phyloP scores from a whole-genome alignment of 2,797 vertebrate species.

The Bufotes viridis region DNA sequence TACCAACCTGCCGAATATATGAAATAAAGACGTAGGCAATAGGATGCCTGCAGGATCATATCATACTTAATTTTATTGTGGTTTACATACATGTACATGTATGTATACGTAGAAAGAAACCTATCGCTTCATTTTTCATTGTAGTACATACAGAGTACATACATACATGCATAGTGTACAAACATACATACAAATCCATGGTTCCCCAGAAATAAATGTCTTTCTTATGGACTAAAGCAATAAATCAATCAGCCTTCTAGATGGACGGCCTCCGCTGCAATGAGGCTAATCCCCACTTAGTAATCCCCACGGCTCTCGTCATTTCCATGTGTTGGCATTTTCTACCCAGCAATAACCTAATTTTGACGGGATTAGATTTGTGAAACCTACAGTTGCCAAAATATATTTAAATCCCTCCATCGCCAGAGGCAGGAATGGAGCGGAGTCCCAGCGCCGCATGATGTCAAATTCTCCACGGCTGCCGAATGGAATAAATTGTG shows the following conservation, averaged over 20 bases:
- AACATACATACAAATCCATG: no score
- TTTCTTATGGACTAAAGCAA: background rate
- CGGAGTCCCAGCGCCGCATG: background rate
- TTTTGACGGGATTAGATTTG: conserved; percentile 41
- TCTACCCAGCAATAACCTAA: conserved; percentile 55
- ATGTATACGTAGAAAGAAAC: background rate
- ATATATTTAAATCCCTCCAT: conserved; percentile 53
- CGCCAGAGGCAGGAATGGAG: conserved; percentile 27
- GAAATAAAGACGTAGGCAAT: no score
- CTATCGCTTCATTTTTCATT: background rate
- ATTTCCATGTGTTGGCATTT: conserved; percentile 7
- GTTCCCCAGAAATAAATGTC: background rate
- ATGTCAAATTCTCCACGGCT: conserved; percentile 46
- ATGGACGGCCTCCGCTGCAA: background rate
- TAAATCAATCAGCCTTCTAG: background rate
- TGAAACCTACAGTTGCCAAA: conserved; percentile 27
- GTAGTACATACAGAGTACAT: no score
- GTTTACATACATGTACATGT: background rate
- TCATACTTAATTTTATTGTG: background rate
- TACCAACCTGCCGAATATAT: no score
- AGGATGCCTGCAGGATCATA: background rate
- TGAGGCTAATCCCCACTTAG: conserved; percentile 48
- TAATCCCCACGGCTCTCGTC: background rate
- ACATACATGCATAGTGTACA: no score
- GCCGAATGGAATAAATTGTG: conserved; percentile 30